phyloP scores from a whole-genome alignment of 2,888 invertebrate genomes.

The Phasia obesa region DNA sequence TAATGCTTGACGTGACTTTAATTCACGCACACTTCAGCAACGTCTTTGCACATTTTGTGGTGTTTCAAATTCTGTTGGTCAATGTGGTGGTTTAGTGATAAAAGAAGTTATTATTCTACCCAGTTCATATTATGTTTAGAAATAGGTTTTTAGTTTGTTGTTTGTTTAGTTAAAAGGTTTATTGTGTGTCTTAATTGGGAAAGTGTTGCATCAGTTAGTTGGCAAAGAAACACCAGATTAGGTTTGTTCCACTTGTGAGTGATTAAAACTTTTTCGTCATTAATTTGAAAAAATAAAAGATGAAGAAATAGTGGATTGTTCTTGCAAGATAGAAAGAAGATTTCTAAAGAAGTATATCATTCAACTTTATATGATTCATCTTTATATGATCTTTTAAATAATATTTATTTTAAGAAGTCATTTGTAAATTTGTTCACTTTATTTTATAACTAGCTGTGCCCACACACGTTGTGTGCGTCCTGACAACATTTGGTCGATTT shows the following conservation, averaged over 20 bases:
- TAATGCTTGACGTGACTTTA: conserved; percentile 23
- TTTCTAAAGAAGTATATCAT: no score
- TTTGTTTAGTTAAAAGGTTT: conserved; percentile 20
- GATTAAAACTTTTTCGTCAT: not conserved
- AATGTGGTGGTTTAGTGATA: conserved; percentile 1
- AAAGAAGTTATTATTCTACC: not conserved
- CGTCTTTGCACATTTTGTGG: conserved; percentile 9
- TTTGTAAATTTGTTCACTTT: no score
- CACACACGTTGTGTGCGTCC: no score
- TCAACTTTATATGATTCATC: no score
- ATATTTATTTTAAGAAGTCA: no score
- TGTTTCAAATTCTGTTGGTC: conserved; percentile 30
- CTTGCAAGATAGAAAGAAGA: not conserved
- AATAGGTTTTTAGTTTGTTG: conserved; percentile 31
- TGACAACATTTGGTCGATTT: no score
- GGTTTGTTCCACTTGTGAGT: not conserved
- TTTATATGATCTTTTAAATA: no score
- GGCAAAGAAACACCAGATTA: conserved; percentile 16
- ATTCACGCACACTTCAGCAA: conserved; percentile 12
- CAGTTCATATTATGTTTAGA: not conserved
- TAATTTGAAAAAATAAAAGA: not conserved
- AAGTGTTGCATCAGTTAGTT: conserved; percentile 1
- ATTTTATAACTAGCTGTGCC: no score
- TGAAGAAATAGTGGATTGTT: not conserved
- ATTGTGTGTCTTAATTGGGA: conserved; percentile 28